Percentiles rank a stretch among this genome's conserved stretches.
Evolutionary conservation across 2,113 vertebrate genomes (phyloP).

Genomic region (Rhea pennata): DNA sequence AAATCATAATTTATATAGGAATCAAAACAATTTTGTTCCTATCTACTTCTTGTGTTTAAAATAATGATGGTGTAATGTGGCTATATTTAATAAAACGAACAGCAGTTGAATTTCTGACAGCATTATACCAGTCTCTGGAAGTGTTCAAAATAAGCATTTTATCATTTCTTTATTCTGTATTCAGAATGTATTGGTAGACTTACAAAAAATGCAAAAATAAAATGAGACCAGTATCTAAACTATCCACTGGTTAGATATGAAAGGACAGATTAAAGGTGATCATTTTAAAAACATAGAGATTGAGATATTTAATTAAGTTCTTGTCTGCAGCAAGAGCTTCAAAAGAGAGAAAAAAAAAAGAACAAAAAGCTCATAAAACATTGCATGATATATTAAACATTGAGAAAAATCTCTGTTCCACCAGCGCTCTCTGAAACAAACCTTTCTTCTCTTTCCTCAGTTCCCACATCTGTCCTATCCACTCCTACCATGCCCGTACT

Average conservation of each 20-base stretch:
- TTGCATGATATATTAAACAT: neutral
- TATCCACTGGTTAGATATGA: neutral
- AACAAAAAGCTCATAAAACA: neutral
- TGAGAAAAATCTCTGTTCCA: neutral
- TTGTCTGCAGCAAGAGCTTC: neutral
- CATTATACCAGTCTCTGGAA: neutral
- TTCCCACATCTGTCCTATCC: neutral
- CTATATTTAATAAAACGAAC: neutral
- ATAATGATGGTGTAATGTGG: neutral
- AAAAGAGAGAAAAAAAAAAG: neutral
- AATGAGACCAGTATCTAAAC: neutral
- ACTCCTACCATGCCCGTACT: neutral
- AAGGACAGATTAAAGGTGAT: neutral
- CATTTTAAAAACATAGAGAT: neutral
- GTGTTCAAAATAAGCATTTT: neutral
- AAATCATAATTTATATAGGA: neutral
- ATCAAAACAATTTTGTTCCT: neutral
- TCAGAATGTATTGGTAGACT: neutral
- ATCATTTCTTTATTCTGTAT: neutral
- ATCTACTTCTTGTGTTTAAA: neutral
- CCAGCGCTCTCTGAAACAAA: neutral
- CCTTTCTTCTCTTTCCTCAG: rapidly evolving
- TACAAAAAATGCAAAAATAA: neutral
- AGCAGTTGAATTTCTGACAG: neutral
- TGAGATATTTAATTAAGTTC: neutral